Conservation (phyloP, 2,888 invertebrate species). For the Polyploca ridens region DNA sequence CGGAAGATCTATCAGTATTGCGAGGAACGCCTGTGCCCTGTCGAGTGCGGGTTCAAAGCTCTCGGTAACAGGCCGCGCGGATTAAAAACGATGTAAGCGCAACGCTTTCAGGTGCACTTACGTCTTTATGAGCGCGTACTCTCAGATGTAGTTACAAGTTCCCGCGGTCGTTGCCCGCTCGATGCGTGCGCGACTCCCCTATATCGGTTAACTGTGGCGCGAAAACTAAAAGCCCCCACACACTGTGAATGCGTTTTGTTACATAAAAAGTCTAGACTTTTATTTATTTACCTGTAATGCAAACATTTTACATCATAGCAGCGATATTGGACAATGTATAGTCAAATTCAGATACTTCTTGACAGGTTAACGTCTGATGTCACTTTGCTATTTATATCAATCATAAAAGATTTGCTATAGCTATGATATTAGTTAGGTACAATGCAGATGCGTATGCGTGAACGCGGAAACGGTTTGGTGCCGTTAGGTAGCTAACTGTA, state of each 20-base stretch:
- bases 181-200: slow-evolving; percentile 74
- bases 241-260: slow-evolving; percentile 8
- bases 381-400: not conserved
- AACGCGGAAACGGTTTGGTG: slow-evolving; percentile 74
- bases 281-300: not conserved
- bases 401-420: slow-evolving; percentile 26
- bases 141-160: slow-evolving; percentile 82
- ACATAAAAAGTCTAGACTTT: not conserved
- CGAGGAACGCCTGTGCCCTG: slow-evolving; percentile 59
- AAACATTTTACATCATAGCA: not conserved
- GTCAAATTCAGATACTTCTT: too few species aligned
- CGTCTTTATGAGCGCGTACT: slow-evolving; percentile 55
- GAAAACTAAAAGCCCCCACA: slow-evolving; percentile 50
- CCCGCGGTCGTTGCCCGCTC: slow-evolving; percentile 81
- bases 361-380: not conserved
- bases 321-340: not conserved
- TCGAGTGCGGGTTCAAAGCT: slow-evolving; percentile 71
- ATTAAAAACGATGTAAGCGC: slow-evolving; percentile 51
- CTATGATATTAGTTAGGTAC: slow-evolving; percentile 28
- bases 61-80: slow-evolving; percentile 44
- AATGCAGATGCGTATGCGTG: slow-evolving; percentile 61
- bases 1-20: slow-evolving; percentile 67
- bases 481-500: slow-evolving; percentile 79
- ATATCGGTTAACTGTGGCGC: slow-evolving; percentile 75
- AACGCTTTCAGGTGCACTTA: slow-evolving; percentile 48